Percentiles rank a stretch among this genome's conserved stretches.
Evolutionary conservation across 64 coral and sea anemone species (phyloP).

Genomic region (Pocillopora verrucosa): DNA sequence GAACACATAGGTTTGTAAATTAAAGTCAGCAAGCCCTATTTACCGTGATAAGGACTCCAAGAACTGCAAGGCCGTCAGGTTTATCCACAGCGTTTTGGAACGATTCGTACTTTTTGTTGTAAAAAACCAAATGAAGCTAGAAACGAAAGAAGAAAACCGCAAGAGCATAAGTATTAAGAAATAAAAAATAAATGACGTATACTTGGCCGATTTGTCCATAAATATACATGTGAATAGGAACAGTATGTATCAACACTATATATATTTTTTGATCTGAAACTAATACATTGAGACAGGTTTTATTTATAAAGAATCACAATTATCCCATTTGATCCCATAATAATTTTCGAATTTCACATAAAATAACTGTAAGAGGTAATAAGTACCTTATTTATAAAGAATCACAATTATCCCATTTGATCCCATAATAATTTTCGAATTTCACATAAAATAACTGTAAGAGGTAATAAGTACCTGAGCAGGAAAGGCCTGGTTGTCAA

Average conservation of each 20-base stretch:
- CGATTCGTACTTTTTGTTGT: neutral
- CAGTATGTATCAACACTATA: too few species aligned
- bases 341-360: neutral
- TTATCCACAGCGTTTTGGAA: neutral
- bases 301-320: too few species aligned
- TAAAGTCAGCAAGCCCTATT: neutral
- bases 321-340: too few species aligned
- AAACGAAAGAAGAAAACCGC: neutral
- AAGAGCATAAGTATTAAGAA: neutral
- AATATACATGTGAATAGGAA: too few species aligned
- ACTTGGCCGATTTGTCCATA: too few species aligned
- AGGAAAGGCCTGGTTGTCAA: neutral
- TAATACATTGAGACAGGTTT: too few species aligned
- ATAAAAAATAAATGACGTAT: neutral
- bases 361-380: neutral
- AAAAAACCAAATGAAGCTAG: neutral
- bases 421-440: neutral
- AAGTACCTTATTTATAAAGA: neutral
- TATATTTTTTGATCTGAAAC: too few species aligned
- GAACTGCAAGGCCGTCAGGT: neutral
- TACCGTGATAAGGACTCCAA: neutral
- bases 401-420: too few species aligned
- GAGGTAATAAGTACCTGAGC: neutral
- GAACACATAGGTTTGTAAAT: neutral
- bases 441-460: neutral